phyloP scores from a whole-genome alignment of 1,140 invertebrate genomes.

The Heliconius hewitsoni region DNA sequence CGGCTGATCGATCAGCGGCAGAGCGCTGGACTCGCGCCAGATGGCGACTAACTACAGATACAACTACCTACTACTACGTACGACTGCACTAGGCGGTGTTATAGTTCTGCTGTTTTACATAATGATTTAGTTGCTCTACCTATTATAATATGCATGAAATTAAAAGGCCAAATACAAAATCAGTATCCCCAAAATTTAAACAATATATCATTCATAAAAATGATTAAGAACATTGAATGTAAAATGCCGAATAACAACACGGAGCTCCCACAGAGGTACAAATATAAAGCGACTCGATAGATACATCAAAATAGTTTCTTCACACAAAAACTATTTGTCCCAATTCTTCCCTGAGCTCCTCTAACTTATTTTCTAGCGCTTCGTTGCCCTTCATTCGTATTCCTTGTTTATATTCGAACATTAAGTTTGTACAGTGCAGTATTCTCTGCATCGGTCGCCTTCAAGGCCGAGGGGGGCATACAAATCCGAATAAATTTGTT shows the following conservation, averaged over 20 bases:
- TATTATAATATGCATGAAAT: too few relatives aligned
- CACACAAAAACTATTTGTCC: not conserved
- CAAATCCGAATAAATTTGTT: conserved; percentile 47
- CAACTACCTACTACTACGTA: not conserved
- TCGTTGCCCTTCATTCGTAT: conserved; percentile 20
- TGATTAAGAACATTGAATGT: not conserved
- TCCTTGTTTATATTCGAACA: conserved; percentile 27
- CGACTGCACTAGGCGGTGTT: too few relatives aligned
- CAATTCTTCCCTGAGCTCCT: not conserved
- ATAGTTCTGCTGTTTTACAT: not conserved
- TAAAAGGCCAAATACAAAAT: too few relatives aligned
- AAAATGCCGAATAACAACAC: not conserved
- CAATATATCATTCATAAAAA: not conserved
- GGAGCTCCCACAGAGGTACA: too few relatives aligned
- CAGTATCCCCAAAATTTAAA: too few relatives aligned
- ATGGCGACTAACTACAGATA: not conserved
- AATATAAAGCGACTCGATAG: not conserved
- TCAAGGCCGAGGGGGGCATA: conserved; percentile 29
- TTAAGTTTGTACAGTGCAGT: conserved; percentile 32
- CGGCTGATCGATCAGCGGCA: conserved; percentile 11
- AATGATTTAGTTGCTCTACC: too few relatives aligned
- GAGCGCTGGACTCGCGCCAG: not conserved
- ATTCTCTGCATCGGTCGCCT: conserved; percentile 9
- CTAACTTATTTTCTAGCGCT: not conserved
- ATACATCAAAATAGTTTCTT: not conserved